A percentile compares a stretch with the other conserved stretches of the same genome.
Evolutionary conservation across 2,797 vertebrate species (phyloP).

Genomic region (Crypturellus tataupa): DNA sequence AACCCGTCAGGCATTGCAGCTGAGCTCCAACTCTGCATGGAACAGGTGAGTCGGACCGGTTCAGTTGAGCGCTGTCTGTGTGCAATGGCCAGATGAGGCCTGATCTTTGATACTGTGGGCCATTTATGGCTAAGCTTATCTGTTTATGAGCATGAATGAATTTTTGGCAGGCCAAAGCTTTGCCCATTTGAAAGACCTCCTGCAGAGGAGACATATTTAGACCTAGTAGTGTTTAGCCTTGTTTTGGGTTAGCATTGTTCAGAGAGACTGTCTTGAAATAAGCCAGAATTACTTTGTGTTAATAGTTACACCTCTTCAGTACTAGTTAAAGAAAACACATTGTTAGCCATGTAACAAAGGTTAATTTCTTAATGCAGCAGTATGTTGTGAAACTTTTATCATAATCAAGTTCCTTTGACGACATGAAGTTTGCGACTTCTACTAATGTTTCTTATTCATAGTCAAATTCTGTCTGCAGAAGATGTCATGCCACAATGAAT

Average conservation of each 20-base stretch:
- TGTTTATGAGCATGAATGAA: not conserved
- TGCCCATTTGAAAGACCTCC: not conserved
- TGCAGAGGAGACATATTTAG: not conserved
- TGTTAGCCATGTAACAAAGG: not conserved
- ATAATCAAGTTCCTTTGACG: not conserved
- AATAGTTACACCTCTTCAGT: not conserved
- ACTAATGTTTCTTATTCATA: not conserved
- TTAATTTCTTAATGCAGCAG: not conserved
- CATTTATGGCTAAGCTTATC: not conserved
- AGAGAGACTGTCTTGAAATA: not conserved
- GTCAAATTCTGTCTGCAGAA: not conserved
- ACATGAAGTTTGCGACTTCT: not conserved
- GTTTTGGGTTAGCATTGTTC: not conserved
- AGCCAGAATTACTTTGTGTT: not conserved
- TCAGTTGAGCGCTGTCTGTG: not conserved
- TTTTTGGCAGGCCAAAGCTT: not conserved
- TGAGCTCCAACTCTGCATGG: constrained; percentile 93
- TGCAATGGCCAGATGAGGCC: not conserved
- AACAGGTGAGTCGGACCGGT: constrained; percentile 85
- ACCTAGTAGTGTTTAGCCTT: not conserved
- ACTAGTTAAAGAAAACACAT: not conserved
- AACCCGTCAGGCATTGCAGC: constrained; percentile 85
- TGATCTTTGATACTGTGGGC: not conserved
- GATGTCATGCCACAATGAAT: rapidly evolving
- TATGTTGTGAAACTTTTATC: constrained; percentile 1